Evolutionary conservation across 2,797 vertebrate species (phyloP).

Genomic region (Euphonia xanthogaster): DNA sequence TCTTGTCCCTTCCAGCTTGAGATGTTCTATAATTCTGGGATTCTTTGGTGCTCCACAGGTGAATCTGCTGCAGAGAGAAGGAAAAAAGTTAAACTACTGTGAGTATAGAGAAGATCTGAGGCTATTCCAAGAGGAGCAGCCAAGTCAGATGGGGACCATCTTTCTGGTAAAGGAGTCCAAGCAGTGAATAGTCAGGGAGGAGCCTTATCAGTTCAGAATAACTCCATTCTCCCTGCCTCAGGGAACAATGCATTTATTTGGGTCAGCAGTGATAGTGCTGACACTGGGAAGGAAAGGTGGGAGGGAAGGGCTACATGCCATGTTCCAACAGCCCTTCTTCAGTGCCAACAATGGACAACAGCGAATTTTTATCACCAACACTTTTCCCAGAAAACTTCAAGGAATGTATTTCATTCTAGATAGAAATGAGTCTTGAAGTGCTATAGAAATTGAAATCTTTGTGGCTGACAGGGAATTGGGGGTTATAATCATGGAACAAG

Average conservation of each 20-base stretch:
- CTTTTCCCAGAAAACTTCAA: background rate
- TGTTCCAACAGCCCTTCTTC: background rate
- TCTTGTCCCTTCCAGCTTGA: background rate
- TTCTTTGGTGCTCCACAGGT: background rate
- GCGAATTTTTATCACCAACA: background rate
- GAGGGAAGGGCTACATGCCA: background rate
- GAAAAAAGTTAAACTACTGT: background rate
- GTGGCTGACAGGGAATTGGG: background rate
- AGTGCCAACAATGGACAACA: background rate
- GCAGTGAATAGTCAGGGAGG: background rate
- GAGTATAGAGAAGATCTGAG: background rate
- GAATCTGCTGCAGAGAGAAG: background rate
- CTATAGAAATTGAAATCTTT: background rate
- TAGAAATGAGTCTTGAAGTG: background rate
- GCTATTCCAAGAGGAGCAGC: constrained; percentile 35
- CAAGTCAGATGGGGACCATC: constrained; percentile 56
- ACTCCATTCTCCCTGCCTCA: background rate
- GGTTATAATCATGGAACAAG: background rate
- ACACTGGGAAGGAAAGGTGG: constrained; percentile 1
- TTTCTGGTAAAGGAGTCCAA: constrained; percentile 1
- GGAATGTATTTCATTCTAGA: background rate
- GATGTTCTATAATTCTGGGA: background rate
- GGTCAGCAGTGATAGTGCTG: background rate
- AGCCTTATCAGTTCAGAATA: constrained; percentile 7
- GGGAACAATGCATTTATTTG: background rate